A percentile compares a stretch with the other conserved stretches of the same genome.
Evolutionary conservation across 2,113 vertebrate species (phyloP).

Genomic region (Tychaedon coryphoeus): DNA sequence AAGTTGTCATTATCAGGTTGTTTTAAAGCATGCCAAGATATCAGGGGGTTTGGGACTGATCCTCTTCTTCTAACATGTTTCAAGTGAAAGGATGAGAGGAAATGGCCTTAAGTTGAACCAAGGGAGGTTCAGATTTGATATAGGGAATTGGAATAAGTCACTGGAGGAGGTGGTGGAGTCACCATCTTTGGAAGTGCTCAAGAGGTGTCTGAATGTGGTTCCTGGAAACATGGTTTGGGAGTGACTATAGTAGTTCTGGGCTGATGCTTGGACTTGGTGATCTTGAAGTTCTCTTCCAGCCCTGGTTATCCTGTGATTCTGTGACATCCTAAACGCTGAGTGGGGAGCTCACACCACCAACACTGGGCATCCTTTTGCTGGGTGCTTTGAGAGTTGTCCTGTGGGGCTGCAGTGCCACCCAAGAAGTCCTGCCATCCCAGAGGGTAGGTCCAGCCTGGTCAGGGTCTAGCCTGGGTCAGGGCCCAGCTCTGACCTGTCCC

Average conservation of each 20-base stretch:
- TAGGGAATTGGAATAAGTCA: not conserved
- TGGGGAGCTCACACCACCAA: not conserved
- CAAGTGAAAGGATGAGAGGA: not conserved
- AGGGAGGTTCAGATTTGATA: not conserved
- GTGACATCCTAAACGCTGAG: not conserved
- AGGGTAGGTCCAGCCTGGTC: not conserved
- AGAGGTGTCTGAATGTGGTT: not conserved
- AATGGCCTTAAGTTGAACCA: not conserved
- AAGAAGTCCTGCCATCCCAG: not conserved
- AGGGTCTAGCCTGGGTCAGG: not conserved
- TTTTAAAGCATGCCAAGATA: not conserved
- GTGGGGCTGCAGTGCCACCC: not conserved
- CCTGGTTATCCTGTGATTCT: too few relatives aligned
- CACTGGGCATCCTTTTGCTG: fast-evolving
- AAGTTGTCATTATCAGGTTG: not conserved
- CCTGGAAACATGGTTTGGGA: not conserved
- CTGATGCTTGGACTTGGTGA: not conserved
- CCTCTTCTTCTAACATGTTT: not conserved
- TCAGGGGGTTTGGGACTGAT: not conserved
- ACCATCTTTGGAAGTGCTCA: not conserved
- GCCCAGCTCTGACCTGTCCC: not conserved
- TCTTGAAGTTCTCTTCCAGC: not conserved
- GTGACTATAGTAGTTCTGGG: not conserved
- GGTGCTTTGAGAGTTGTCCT: not conserved
- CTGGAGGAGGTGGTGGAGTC: not conserved